Base-by-base conservation (phyloP, 2,113 vertebrate species). In the Erinaceus europaeus region DNA sequence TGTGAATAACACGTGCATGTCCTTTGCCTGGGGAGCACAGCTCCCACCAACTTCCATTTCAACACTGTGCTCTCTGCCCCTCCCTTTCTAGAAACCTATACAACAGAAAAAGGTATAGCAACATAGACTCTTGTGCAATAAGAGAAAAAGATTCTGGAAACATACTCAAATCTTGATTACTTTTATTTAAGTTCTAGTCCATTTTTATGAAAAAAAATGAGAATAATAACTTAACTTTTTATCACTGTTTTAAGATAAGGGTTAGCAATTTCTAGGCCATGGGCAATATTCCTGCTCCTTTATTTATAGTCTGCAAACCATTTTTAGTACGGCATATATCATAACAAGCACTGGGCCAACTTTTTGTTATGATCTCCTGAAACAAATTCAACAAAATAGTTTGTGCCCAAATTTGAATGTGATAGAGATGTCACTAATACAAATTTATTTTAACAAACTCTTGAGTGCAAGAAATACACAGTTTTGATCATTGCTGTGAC, bases 301-400 rank as follows among this genome's bases (percentile, higher is more conserved):
- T 48, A 57, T 1, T 57, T 84, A 48, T 14, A 80, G 9, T 2
- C 12, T 86, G 2, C 50, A 73, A 40, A 2, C 29, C 61, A 81
- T 65, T 53, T 85, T 48, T 88, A 65, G 23, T 75, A 7, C 46
- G 88, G 29, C 4, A 1, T 64, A 48, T 1, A 64, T 7, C 79
- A 69, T 77, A 86, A 80, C 25, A 17, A 71, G 6, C 53, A 80
- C 74, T 7, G 14, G 76, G 34, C 11, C n/a, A 25, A 9, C 29
- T 75, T 73, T 72, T 77, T 59, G 14, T 76, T 82, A 25, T 74
- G 10, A 80, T 74, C 17, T 12, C n/a, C 53, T 85, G 61, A 15
- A 46, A 75, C 90, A 84, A 62, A 21, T 85, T 72, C 23, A 91
- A 86, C 44, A 82, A 73, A 91, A 74, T 79, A 84, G 69, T 46